A percentile compares a stretch with the other conserved stretches of the same genome.
Conservation (phyloP, 2,888 invertebrate species). For the Erebia palarica region DNA sequence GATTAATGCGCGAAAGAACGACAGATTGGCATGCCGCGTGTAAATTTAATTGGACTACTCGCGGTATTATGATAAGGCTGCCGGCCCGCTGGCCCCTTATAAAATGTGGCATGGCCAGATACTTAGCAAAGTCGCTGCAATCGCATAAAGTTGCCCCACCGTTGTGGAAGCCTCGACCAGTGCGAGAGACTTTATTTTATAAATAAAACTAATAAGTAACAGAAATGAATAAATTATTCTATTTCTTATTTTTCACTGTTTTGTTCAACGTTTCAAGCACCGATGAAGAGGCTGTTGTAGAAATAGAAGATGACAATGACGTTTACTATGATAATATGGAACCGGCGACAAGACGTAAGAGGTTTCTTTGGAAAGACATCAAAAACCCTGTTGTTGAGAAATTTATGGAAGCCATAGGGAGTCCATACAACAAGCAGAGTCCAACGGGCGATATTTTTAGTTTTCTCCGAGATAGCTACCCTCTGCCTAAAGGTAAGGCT, state of each 20-base stretch:
- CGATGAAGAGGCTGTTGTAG: slow-evolving; percentile 41
- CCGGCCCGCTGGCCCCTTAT: not conserved
- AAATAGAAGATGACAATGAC: slow-evolving; percentile 40
- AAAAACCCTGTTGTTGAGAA: slow-evolving; percentile 42
- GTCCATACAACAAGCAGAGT: slow-evolving; percentile 44
- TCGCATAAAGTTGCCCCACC: slow-evolving; percentile 22
- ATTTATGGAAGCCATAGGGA: slow-evolving; percentile 51
- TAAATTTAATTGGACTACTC: slow-evolving; percentile 9
- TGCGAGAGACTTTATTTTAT: slow-evolving; percentile 11
- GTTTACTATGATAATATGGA: slow-evolving; percentile 29
- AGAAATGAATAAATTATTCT: slow-evolving; percentile 9
- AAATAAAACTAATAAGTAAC: not conserved
- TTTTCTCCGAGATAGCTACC: slow-evolving; percentile 62
- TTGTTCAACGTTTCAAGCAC: slow-evolving; percentile 28
- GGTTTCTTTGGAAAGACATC: slow-evolving; percentile 26
- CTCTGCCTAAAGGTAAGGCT: slow-evolving; percentile 63
- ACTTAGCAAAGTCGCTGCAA: slow-evolving; percentile 8
- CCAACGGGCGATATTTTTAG: slow-evolving; percentile 55
- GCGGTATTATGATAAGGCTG: slow-evolving; percentile 7
- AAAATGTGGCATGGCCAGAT: slow-evolving; percentile 23
- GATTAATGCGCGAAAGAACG: not conserved
- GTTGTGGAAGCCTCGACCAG: slow-evolving; percentile 8
- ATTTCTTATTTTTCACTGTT: slow-evolving; percentile 8
- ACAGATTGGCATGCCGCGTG: not conserved
- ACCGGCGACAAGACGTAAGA: slow-evolving; percentile 41